Evolutionary conservation across 2,888 invertebrate genomes (phyloP).

Genomic region (Melanophora roralis): DNA sequence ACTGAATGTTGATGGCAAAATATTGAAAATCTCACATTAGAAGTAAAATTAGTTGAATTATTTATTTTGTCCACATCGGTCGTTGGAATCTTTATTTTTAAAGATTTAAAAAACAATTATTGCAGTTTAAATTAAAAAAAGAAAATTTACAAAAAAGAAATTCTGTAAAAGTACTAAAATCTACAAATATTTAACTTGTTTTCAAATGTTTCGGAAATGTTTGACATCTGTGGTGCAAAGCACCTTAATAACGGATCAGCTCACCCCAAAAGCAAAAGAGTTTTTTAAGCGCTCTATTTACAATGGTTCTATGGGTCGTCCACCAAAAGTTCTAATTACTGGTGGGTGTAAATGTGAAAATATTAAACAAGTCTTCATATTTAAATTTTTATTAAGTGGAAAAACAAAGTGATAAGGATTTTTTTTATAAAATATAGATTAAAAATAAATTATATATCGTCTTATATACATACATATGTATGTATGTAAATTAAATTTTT

Average conservation of each 20-base stretch:
- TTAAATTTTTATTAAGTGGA: neutral
- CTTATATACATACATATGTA: no score
- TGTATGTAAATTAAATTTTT: no score
- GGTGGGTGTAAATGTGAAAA: slow-evolving; percentile 72
- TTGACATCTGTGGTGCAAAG: slow-evolving; percentile 65
- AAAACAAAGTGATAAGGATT: no score
- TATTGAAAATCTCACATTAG: slow-evolving; percentile 51
- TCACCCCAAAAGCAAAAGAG: slow-evolving; percentile 27
- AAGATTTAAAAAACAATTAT: slow-evolving; percentile 1
- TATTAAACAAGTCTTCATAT: no score
- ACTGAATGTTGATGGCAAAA: slow-evolving; percentile 17
- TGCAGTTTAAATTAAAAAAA: neutral
- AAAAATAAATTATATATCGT: no score
- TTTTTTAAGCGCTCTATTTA: slow-evolving; percentile 62
- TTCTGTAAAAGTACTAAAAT: neutral
- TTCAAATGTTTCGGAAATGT: slow-evolving; percentile 71
- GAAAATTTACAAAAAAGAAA: neutral
- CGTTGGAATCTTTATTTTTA: slow-evolving; percentile 22
- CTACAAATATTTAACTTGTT: neutral
- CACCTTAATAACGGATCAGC: slow-evolving; percentile 30
- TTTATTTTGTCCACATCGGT: slow-evolving; percentile 51
- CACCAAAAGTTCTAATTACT: slow-evolving; percentile 75
- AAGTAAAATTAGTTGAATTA: slow-evolving; percentile 61
- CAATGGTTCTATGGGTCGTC: slow-evolving; percentile 64
- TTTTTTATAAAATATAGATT: no score